Evolutionary conservation across 2,797 vertebrate genomes (phyloP), one percentile per base, ranked within the genome.

Genomic region (Morelia viridis): DNA sequence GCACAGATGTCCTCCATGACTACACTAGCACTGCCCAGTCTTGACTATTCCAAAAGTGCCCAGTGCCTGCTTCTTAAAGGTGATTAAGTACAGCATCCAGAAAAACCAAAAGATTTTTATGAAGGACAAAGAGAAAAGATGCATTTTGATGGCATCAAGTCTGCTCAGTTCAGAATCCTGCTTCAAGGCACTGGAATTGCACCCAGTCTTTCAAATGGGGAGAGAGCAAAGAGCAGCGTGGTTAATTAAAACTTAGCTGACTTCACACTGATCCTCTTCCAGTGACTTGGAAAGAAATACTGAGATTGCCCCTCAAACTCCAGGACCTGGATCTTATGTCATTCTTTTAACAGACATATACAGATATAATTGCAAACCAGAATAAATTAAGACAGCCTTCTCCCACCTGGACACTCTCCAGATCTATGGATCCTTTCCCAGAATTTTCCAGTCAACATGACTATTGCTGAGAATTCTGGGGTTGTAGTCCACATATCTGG

Each of bases 81-180:
- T 31, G 22, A 22, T 1, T 0, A 60, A 84, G 2, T 58, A 35
- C 35, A 80, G 31, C 57, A 12, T 15, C 6, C 71, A 8, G 87
- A 87, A 91, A 83, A 92, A 24, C 90, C 2, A 1, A 90, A 90
- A 31, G 60, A 0, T 6, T 91, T 35, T 68, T 5, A 0, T 95
- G 94, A 95, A 31, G 1, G 31, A 0, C 0, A 31, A 89, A 8
- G 76, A 60, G 8, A 6, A 1, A 56, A 80, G 19, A 96, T 96
- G 28, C 2, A 28, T 96, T 93, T 94, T 0, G 95, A 96, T 90
- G 0, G 95, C 95, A 94, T 96, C 94, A 91, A 92, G 91, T 94
- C 50, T 62, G 3, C 85, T 96, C 94, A 50, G 2, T 17, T 96
- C 96, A 95, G 92, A 83, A 71, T 0, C 0, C 89, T 53, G 94